A percentile compares a stretch with the other conserved stretches of the same genome.
These are phyloP conservation scores for Steinernema khuongi DNA, from an alignment of 1,140 invertebrate genomes.

Conservation along the genomic window DNA sequence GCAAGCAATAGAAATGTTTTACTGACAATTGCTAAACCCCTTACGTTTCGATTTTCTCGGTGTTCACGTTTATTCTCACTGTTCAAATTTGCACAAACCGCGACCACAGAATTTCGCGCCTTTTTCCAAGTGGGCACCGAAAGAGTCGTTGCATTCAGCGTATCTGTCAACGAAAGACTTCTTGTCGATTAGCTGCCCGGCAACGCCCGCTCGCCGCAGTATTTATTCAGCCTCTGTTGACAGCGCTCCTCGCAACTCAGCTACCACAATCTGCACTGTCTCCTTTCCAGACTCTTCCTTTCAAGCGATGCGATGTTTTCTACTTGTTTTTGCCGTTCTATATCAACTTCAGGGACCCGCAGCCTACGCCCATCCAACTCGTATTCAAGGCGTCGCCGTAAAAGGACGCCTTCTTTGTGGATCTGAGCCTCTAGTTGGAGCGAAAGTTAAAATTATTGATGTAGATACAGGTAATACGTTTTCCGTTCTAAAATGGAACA, in stretches of 20 bases:
- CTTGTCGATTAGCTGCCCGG: background rate
- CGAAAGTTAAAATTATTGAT: conserved; percentile 44
- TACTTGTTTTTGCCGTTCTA: background rate
- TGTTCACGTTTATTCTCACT: no score
- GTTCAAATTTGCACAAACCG: background rate
- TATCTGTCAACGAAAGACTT: background rate
- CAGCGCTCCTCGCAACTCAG: background rate
- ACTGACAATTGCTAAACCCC: no score
- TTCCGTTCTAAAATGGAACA: conserved; percentile 16
- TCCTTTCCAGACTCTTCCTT: background rate
- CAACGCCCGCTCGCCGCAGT: background rate
- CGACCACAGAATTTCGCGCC: background rate
- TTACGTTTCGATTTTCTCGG: no score
- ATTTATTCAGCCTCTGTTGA: background rate
- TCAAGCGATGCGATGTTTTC: background rate
- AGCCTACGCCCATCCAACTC: background rate
- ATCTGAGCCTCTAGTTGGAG: conserved; percentile 24
- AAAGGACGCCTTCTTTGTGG: conserved; percentile 38
- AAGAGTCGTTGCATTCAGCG: background rate
- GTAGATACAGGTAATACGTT: conserved; percentile 30
- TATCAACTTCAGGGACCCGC: background rate
- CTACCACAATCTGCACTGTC: background rate
- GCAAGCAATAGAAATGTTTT: no score
- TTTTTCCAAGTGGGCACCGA: background rate
- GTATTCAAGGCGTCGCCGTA: conserved; percentile 41